Evolutionary conservation across 2,888 invertebrate genomes (phyloP).

Genomic region (Drosophila nigritarsus): DNA sequence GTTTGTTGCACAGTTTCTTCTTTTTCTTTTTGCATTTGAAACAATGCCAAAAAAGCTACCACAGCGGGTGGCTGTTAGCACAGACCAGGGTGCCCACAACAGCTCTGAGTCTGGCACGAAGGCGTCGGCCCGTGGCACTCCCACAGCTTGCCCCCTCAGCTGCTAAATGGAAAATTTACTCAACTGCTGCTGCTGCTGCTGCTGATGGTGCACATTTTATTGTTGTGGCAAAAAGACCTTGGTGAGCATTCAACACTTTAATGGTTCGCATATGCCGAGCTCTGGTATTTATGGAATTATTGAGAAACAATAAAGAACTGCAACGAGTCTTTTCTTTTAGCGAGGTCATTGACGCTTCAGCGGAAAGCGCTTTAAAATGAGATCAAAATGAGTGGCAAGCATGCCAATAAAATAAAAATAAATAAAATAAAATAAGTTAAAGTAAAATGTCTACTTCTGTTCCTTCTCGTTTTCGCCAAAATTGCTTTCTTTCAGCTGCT

Average conservation of each 20-base stretch:
- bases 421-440: not conserved
- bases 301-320: conserved; percentile 31
- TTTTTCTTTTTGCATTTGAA: conserved; percentile 51
- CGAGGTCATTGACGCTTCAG: conserved; percentile 15
- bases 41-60: conserved; percentile 62
- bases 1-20: conserved; percentile 42
- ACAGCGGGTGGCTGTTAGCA: conserved; percentile 12
- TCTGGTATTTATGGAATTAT: conserved; percentile 21
- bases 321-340: not conserved
- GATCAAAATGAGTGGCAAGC: not conserved
- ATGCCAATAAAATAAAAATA: not conserved
- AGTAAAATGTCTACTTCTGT: not conserved
- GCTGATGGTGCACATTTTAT: conserved; percentile 5
- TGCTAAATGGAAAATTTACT: conserved; percentile 57
- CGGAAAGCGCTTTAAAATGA: not conserved
- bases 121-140: conserved; percentile 37
- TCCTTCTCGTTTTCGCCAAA: not conserved
- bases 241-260: conserved; percentile 36
- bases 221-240: conserved; percentile 30
- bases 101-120: conserved; percentile 60
- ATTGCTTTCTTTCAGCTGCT: not conserved
- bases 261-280: conserved; percentile 27
- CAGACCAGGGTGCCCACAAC: conserved; percentile 10
- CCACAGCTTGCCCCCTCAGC: conserved; percentile 21
- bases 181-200: conserved; percentile 12